Conservation (phyloP, 2,888 invertebrate species). For the Lasioglossum zephyrum region DNA sequence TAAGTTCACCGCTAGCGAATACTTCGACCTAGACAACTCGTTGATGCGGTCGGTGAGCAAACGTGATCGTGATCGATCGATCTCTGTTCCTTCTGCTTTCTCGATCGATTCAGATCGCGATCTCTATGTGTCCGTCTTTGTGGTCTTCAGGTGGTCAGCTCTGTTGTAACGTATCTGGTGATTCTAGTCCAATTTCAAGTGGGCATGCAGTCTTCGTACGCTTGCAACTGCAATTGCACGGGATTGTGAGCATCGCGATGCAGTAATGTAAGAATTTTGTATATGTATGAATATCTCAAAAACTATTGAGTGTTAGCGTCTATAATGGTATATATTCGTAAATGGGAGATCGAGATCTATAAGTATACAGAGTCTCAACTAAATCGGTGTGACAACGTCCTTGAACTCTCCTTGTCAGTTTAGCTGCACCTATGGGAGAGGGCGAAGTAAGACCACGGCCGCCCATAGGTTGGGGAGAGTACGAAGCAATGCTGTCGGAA, state of each 20-base stretch:
- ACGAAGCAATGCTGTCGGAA: too few relatives aligned
- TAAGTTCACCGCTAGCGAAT: conserved; percentile 76
- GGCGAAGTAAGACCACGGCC: too few relatives aligned
- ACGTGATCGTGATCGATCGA: neutral
- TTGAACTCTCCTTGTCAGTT: too few relatives aligned
- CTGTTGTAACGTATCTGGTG: conserved; percentile 69
- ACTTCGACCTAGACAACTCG: conserved; percentile 75
- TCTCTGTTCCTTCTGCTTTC: neutral
- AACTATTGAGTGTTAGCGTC: too few relatives aligned
- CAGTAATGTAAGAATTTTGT: too few relatives aligned
- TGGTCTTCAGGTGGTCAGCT: conserved; percentile 32
- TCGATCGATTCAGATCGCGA: neutral
- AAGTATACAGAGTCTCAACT: too few relatives aligned
- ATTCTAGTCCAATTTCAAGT: conserved; percentile 72
- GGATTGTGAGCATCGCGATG: neutral
- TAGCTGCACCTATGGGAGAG: too few relatives aligned
- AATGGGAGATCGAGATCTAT: too few relatives aligned
- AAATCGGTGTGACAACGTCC: too few relatives aligned
- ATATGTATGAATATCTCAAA: too few relatives aligned
- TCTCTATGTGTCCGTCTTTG: neutral
- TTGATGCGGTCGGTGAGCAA: conserved; percentile 76
- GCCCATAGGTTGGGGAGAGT: too few relatives aligned
- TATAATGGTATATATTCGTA: too few relatives aligned
- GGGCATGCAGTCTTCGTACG: neutral
- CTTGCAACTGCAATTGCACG: conserved; percentile 9